phyloP scores from a whole-genome alignment of 2,113 vertebrate genomes.

The Carassius gibelio region DNA sequence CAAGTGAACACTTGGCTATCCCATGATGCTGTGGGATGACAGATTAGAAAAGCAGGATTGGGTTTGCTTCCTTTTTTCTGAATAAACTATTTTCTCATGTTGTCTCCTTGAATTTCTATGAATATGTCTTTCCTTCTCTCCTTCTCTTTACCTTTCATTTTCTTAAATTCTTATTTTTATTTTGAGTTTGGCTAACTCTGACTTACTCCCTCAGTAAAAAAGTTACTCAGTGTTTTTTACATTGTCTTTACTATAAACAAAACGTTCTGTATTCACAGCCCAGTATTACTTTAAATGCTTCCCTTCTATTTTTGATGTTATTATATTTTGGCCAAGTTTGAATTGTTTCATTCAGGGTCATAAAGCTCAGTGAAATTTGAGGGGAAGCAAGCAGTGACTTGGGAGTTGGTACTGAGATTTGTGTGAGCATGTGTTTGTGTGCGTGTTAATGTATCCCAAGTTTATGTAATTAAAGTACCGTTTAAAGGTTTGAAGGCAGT shows the following conservation, averaged over 20 bases:
- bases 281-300: background rate
- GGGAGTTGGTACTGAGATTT: constrained; percentile 29
- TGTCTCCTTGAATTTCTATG: constrained; percentile 36
- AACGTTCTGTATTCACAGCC: background rate
- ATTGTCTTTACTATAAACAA: background rate
- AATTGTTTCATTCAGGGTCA: background rate
- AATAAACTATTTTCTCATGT: background rate
- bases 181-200: background rate
- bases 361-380: background rate
- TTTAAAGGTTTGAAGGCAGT: too few relatives aligned
- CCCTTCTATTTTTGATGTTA: background rate
- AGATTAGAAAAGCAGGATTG: background rate
- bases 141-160: background rate
- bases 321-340: background rate
- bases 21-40: background rate
- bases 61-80: background rate
- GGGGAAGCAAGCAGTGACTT: constrained; percentile 46
- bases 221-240: background rate
- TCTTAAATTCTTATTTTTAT: background rate
- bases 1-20: constrained; percentile 11
- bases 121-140: background rate
- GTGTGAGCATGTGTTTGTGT: constrained; percentile 34
- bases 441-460: background rate
- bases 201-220: background rate
- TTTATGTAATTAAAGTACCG: too few relatives aligned